phyloP scores from a whole-genome alignment of 2,888 invertebrate genomes.

The Agonopterix arenella region DNA sequence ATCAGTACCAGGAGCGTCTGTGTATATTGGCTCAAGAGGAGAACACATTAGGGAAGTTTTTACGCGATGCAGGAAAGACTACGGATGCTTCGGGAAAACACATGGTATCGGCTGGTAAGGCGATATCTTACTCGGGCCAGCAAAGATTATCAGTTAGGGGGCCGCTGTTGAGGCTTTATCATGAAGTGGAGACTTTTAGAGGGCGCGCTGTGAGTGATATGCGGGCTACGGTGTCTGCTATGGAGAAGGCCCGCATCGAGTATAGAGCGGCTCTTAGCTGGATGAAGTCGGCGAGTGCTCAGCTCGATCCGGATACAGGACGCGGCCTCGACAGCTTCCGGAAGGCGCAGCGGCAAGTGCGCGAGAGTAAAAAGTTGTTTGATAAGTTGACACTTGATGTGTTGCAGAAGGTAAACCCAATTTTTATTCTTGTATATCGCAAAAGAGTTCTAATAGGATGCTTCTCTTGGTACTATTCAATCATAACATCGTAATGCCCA shows the following conservation, averaged over 20 bases:
- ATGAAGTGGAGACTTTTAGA: slow-evolving; percentile 98
- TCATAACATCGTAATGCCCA: too few relatives aligned
- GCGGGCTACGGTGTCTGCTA: slow-evolving; percentile 90
- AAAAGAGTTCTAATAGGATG: too few relatives aligned
- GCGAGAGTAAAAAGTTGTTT: slow-evolving; percentile 89
- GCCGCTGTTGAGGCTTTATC: slow-evolving; percentile 92
- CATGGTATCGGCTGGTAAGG: slow-evolving; percentile 83
- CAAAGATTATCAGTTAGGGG: slow-evolving; percentile 92
- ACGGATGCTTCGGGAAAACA: slow-evolving; percentile 87
- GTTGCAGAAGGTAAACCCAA: slow-evolving; percentile 87
- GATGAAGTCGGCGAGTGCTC: slow-evolving; percentile 98
- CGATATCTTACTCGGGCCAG: slow-evolving; percentile 92
- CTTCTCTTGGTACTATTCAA: too few relatives aligned
- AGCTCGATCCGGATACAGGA: slow-evolving; percentile 97
- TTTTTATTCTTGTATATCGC: too few relatives aligned
- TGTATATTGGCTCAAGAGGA: slow-evolving; percentile 97
- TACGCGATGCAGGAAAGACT: slow-evolving; percentile 94
- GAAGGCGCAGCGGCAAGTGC: slow-evolving; percentile 89
- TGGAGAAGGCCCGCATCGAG: slow-evolving; percentile 97
- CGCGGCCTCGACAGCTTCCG: slow-evolving; percentile 97
- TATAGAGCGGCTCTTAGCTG: slow-evolving; percentile 96
- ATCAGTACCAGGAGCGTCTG: slow-evolving; percentile 94
- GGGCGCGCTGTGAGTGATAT: slow-evolving; percentile 96
- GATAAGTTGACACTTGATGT: slow-evolving; percentile 96
- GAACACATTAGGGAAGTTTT: slow-evolving; percentile 94